Percentiles rank a stretch among this genome's conserved stretches.
These are phyloP conservation scores for Tetramorium simillimum DNA, from an alignment of 1,140 invertebrate species.

Conservation along the genomic window DNA sequence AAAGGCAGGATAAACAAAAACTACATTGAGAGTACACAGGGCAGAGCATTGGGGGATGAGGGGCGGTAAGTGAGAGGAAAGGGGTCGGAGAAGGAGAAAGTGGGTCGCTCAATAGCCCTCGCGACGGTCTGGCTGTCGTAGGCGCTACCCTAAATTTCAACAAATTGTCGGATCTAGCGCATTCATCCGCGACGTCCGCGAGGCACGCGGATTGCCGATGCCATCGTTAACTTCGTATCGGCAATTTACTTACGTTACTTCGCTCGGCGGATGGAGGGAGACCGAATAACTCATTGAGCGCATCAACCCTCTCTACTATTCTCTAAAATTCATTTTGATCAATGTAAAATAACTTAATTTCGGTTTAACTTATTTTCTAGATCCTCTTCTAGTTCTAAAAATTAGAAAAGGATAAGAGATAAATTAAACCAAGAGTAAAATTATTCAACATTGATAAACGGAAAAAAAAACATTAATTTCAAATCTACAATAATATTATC, in stretches of 20 bases:
- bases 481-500: too few relatives aligned
- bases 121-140: conserved; percentile 60
- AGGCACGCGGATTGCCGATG: conserved; percentile 5
- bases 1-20: conserved; percentile 39
- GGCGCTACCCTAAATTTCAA: conserved; percentile 69
- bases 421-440: too few relatives aligned
- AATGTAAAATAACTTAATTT: too few relatives aligned
- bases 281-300: not conserved
- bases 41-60: not conserved
- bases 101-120: conserved; percentile 78
- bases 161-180: conserved; percentile 46
- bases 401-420: too few relatives aligned
- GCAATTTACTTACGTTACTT: not conserved
- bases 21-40: not conserved
- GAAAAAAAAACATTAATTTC: too few relatives aligned
- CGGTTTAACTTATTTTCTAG: too few relatives aligned
- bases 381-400: too few relatives aligned
- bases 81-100: conserved; percentile 69
- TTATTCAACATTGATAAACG: too few relatives aligned
- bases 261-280: not conserved
- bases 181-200: not conserved
- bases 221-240: not conserved
- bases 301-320: not conserved
- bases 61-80: conserved; percentile 47
- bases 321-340: too few relatives aligned